A percentile compares a stretch with the other conserved stretches of the same genome.
Evolutionary conservation across 2,888 invertebrate species (phyloP).

Genomic region (Lottia scabra): DNA sequence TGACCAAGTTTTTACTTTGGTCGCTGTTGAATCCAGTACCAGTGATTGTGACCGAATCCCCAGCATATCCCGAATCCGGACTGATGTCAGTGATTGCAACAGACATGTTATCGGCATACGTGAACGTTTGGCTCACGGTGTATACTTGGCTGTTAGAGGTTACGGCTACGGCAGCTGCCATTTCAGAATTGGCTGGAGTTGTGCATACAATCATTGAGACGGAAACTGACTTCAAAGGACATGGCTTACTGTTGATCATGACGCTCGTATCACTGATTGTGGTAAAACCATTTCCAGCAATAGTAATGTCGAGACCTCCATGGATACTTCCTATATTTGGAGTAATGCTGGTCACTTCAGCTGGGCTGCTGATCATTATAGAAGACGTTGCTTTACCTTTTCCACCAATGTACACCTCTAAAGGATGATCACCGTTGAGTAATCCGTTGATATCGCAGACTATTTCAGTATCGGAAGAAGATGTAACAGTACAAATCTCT

Average conservation of each 20-base stretch:
- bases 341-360: neutral
- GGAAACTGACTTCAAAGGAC: conserved; percentile 29
- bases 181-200: conserved; percentile 40
- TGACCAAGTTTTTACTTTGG: conserved; percentile 39
- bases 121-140: conserved; percentile 23
- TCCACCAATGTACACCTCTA: conserved; percentile 10
- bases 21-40: conserved; percentile 52
- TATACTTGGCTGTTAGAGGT: conserved; percentile 38
- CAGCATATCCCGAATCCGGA: conserved; percentile 28
- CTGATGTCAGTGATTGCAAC: conserved; percentile 35
- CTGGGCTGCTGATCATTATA: conserved; percentile 4
- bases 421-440: conserved; percentile 14
- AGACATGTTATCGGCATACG: conserved; percentile 28
- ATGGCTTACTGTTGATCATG: conserved; percentile 31
- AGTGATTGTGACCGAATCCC: conserved; percentile 39
- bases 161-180: conserved; percentile 31
- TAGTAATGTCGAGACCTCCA: conserved; percentile 10
- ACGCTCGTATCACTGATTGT: conserved; percentile 30
- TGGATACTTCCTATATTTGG: neutral
- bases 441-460: conserved; percentile 17
- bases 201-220: conserved; percentile 32
- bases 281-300: conserved; percentile 47
- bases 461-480: conserved; percentile 12
- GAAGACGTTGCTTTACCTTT: conserved; percentile 14
- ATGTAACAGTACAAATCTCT: conserved; percentile 14